A percentile compares a stretch with the other conserved stretches of the same genome.
phyloP scores from a whole-genome alignment of 2,888 invertebrate genomes.

The Nephrotoma flavescens region DNA sequence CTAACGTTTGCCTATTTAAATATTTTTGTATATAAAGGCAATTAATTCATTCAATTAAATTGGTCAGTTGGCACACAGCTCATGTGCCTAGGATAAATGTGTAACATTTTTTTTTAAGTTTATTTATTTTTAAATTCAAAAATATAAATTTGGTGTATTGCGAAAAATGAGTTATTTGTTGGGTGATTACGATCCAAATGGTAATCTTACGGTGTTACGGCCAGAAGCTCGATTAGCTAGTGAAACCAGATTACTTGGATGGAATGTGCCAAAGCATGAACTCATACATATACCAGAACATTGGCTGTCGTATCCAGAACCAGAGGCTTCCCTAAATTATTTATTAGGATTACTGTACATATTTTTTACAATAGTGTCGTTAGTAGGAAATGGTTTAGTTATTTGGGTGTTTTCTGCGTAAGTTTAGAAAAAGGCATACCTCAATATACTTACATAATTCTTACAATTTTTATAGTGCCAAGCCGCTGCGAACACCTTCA shows the following conservation, averaged over 20 bases:
- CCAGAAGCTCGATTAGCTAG: constrained; percentile 14
- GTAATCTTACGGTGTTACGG: constrained; percentile 11
- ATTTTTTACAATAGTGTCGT: constrained; percentile 54
- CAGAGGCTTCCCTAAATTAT: constrained; percentile 67
- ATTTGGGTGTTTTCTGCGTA: constrained; percentile 57
- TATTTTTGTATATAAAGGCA: not conserved
- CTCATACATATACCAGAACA: constrained; percentile 63
- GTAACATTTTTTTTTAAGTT: not conserved
- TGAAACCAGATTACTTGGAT: constrained; percentile 44
- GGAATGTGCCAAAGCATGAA: constrained; percentile 64
- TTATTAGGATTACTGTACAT: constrained; percentile 62
- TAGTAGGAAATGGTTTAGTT: constrained; percentile 71
- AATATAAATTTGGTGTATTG: not conserved
- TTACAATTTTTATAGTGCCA: constrained; percentile 18
- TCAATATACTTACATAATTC: not conserved
- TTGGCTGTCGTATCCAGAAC: constrained; percentile 67
- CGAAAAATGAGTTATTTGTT: not conserved
- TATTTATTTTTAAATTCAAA: not conserved
- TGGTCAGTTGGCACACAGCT: not conserved
- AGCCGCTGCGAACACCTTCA: constrained; percentile 42
- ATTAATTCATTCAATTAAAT: not conserved
- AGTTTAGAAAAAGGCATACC: constrained; percentile 8
- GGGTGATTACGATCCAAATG: constrained; percentile 2
- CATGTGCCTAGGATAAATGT: not conserved
- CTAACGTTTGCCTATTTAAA: not conserved